Base-by-base conservation (phyloP, 2,113 vertebrate species). In the Indicator maculatus region DNA sequence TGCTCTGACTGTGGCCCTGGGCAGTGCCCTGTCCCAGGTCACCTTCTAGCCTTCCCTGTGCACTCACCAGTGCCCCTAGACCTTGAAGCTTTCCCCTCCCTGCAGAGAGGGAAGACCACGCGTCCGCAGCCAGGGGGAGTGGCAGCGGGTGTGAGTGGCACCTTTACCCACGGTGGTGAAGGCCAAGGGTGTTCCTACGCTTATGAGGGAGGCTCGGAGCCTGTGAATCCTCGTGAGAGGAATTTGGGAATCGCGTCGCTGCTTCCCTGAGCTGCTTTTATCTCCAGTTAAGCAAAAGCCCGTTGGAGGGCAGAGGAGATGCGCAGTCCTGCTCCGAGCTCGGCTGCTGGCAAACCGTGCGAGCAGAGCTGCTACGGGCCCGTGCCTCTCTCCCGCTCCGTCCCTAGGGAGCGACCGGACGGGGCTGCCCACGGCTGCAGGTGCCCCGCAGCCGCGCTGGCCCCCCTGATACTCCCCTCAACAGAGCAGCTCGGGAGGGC, bases 241-340 rank as follows among this genome's bases (percentile, higher is more conserved):
- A 44, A 63, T 71, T 18, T 6, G 65, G 74, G 44, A 64, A 33
- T 9, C 38, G 11, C 44, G 4, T 14, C 45, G 1, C 52, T 55
- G 38, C 11, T 59, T 24, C 38, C 33, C 30, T 19, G 8, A 26
- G 36, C 3, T 26, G 45, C n/a, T 38, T 16, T 23, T 16, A 12
- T 2, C 50, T 39, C 5, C 74, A 84, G 52, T 74, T 64, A 60
- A 41, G 39, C 41, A 45, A 67, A 65, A 86, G 83, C 88, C 90
- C 90, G 83, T 84, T 90, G 92, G 95, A 96, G 95, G 90, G 93
- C 93, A 61, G 86, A 94, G 90, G 36, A 83, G 83, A 38, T 8
- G 47, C 65, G 45, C 76, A 1, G 28, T 30, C 47, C 33, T 38
- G 3, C 4, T 30, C 11, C 2, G 31, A 14, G 28, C 76, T 41